These are phyloP conservation scores for Cheilosia variabilis DNA, from an alignment of 2,888 invertebrate genomes.

Conservation along the genomic window DNA sequence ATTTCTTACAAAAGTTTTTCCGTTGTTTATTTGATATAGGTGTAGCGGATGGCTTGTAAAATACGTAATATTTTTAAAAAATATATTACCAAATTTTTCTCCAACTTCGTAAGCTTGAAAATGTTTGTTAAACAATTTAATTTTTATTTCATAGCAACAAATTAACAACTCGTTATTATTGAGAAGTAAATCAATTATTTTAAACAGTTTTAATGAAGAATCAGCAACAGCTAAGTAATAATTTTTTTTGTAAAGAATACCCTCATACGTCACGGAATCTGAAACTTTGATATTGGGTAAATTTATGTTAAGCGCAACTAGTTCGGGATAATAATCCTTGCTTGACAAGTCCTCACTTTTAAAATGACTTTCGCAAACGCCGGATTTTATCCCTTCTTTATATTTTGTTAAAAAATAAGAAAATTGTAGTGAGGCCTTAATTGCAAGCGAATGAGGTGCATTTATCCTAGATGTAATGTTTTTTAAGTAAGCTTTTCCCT, in stretches of 20 bases:
- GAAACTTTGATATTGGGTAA: background rate
- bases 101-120: background rate
- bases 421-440: too few species aligned
- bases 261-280: background rate
- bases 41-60: background rate
- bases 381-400: background rate
- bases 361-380: background rate
- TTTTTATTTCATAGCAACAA: conserved; percentile 16
- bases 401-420: too few species aligned
- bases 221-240: background rate
- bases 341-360: background rate
- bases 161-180: background rate
- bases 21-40: conserved; percentile 14
- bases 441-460: too few species aligned
- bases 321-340: background rate
- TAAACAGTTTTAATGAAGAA: conserved; percentile 1
- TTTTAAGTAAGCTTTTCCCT: background rate
- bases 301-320: too few species aligned
- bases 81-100: background rate
- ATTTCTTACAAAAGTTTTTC: conserved; percentile 17
- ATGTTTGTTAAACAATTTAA: conserved; percentile 1
- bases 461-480: too few species aligned
- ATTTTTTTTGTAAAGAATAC: background rate
- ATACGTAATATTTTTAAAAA: background rate
- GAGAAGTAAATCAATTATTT: background rate